These are phyloP conservation scores for Periplaneta americana DNA, from an alignment of 1,140 invertebrate genomes.

Conservation along the genomic window DNA sequence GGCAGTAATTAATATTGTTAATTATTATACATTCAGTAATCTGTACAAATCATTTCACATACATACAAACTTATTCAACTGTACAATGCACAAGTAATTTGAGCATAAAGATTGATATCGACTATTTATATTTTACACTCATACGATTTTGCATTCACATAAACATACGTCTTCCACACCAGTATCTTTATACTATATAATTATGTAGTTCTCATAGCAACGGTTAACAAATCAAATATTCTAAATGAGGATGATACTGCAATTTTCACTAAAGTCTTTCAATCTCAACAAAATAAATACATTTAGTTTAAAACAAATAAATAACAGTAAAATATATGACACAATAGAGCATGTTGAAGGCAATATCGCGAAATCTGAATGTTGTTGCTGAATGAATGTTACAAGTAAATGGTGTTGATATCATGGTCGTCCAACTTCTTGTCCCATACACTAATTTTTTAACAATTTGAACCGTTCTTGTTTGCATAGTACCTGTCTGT, in stretches of 20 bases:
- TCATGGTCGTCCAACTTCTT: not conserved
- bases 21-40: not conserved
- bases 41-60: not conserved
- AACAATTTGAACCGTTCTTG: too few species aligned
- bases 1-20: not conserved
- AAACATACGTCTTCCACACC: not conserved
- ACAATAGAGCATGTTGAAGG: not conserved
- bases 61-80: not conserved
- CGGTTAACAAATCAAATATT: not conserved
- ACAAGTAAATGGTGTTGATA: not conserved
- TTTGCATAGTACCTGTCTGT: too few species aligned
- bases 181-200: not conserved
- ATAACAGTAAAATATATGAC: not conserved
- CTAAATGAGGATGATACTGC: not conserved
- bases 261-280: not conserved
- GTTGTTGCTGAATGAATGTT: not conserved
- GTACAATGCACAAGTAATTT: not conserved
- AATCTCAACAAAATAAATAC: not conserved
- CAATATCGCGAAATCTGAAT: not conserved
- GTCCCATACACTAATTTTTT: not conserved
- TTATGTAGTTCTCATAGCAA: not conserved
- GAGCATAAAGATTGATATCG: not conserved
- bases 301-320: not conserved
- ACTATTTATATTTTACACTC: not conserved
- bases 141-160: not conserved